Base-by-base conservation (phyloP, 1,140 invertebrate species). In the Lysiphlebus fabarum region DNA sequence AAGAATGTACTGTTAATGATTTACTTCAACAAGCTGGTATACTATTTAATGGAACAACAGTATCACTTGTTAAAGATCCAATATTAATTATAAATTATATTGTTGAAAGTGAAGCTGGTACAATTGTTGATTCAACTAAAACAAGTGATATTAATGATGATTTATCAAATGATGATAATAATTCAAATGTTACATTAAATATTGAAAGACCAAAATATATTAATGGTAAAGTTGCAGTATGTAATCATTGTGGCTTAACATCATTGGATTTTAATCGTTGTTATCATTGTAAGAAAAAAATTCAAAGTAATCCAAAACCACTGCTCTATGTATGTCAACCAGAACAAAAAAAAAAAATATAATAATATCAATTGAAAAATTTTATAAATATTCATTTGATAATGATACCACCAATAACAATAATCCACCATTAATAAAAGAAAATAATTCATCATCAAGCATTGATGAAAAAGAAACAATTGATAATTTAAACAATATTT, bases 1-100 rank as follows among this genome's bases (percentile, higher is more conserved):
- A 90, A 69, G 87, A 86, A 60, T 90, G 88, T 71, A 90, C 88
- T 0, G 86, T 90, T 50, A 86, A 89, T 71, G 88, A 90, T 80
- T 82, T 90, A 59, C 73, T 90, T 48, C 87, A 89, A 71, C 88
- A 90, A 81, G 87, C 87, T 62, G 66, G 62, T 6, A 36, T 60
- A 26, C 36, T 51, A 45, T 62, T 64, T 38, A 38, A 51, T 56
- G 59, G 81, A 47, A 82, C 84, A 44, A 87, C 86, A 49, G 88
- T 90, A 53, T 85, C 87, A 61, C 85, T 87, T 67, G 86, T 87
- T 58, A 82, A 85, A 66, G 86, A 88, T 70, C 83, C 84, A 17
- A 81, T 80, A 26, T 81, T 85, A 65, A 86, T 86, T 67, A 88
- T 90, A 64, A 87, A 90, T 72, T 90, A 89, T 67, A 85, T 90